phyloP scores from a whole-genome alignment of 1,140 invertebrate species.

The Drosophila repletoides region DNA sequence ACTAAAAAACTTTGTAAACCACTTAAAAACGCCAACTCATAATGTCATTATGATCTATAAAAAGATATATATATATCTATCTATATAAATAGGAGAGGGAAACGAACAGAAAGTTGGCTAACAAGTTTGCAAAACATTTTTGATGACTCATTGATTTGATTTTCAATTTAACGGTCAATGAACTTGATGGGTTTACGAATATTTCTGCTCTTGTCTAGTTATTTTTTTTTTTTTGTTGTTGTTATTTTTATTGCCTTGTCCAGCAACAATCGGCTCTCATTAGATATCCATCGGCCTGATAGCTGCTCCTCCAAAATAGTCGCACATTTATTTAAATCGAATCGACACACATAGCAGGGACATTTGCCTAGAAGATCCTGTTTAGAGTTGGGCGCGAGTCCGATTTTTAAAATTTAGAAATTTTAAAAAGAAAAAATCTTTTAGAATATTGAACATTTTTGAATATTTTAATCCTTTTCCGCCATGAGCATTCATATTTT shows the following conservation, averaged over 20 bases:
- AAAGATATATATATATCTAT: too few relatives aligned
- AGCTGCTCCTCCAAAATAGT: conserved; percentile 26
- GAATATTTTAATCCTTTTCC: too few relatives aligned
- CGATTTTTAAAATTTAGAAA: too few relatives aligned
- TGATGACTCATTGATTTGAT: conserved; percentile 70
- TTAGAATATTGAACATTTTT: too few relatives aligned
- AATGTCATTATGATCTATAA: background rate
- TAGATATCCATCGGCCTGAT: conserved; percentile 37
- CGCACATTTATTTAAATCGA: conserved; percentile 54
- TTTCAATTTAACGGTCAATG: conserved; percentile 68
- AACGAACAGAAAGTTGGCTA: conserved; percentile 8
- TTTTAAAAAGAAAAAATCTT: too few relatives aligned
- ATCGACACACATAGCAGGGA: background rate
- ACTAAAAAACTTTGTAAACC: conserved; percentile 25
- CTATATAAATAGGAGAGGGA: too few relatives aligned
- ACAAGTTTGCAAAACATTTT: conserved; percentile 32
- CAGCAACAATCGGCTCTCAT: conserved; percentile 17
- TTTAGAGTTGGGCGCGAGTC: too few relatives aligned
- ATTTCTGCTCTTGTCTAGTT: background rate
- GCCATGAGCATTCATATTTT: too few relatives aligned
- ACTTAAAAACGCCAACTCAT: conserved; percentile 29
- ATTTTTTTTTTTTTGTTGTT: conserved; percentile 27
- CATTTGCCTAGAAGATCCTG: background rate
- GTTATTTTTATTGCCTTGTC: conserved; percentile 1
- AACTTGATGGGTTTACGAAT: conserved; percentile 38